phyloP scores from a whole-genome alignment of 2,888 invertebrate species.

The Amiota minor region DNA sequence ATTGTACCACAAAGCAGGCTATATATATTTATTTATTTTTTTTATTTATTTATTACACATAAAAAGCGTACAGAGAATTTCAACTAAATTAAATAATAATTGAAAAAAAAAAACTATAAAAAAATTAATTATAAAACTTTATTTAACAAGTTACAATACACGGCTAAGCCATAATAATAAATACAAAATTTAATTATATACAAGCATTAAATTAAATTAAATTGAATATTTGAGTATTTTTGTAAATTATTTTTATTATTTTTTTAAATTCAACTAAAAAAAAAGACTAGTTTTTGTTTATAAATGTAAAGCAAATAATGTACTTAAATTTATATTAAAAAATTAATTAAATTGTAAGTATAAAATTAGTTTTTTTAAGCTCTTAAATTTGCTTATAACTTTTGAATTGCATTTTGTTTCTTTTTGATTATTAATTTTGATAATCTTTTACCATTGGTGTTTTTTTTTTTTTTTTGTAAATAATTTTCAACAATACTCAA shows the following conservation, averaged over 20 bases:
- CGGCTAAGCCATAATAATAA: conserved; percentile 53
- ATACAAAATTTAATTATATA: too few species aligned
- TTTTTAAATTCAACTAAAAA: conserved; percentile 1
- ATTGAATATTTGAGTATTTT: conserved; percentile 9
- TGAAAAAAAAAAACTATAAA: neutral
- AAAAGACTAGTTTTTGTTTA: neutral
- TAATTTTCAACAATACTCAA: conserved; percentile 8
- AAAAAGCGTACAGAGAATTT: conserved; percentile 43
- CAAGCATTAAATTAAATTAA: conserved; percentile 42
- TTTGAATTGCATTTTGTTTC: conserved; percentile 11
- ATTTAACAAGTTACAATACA: conserved; percentile 42
- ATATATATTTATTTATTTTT: conserved; percentile 19
- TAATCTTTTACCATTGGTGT: neutral
- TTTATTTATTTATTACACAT: conserved; percentile 45
- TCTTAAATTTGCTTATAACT: conserved; percentile 25
- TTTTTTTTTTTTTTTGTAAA: conserved; percentile 57
- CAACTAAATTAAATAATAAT: conserved; percentile 27
- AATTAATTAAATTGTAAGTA: neutral
- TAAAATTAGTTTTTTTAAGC: conserved; percentile 26
- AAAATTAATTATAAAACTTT: conserved; percentile 27
- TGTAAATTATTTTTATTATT: neutral
- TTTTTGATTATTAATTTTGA: conserved; percentile 32
- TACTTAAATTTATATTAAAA: neutral
- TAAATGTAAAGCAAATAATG: neutral
- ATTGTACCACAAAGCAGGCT: conserved; percentile 66